Conservation (phyloP, 2,888 invertebrate genomes). For the Poecilus cupreus region DNA sequence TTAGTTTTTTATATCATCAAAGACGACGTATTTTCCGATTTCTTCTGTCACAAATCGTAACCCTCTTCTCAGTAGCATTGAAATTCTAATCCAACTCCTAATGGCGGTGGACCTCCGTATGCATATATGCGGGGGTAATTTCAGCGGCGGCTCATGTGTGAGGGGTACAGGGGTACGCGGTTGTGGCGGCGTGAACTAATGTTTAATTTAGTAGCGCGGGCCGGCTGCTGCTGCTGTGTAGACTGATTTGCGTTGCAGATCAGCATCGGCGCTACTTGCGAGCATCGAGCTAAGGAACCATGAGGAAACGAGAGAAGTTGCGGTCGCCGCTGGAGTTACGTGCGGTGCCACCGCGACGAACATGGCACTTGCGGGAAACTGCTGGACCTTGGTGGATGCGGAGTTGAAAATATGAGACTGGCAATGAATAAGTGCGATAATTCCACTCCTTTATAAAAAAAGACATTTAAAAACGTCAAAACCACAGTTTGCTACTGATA, state of each 20-base stretch:
- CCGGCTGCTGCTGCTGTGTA: conserved; percentile 53
- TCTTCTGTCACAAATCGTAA: too few relatives aligned
- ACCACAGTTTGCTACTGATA: too few relatives aligned
- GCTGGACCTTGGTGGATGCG: too few relatives aligned
- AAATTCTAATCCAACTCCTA: neutral
- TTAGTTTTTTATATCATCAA: too few relatives aligned
- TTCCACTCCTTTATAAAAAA: too few relatives aligned
- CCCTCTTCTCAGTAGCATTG: neutral
- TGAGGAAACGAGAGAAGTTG: conserved; percentile 12
- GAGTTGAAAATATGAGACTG: too few relatives aligned
- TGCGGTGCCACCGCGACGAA: neutral
- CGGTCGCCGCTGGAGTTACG: conserved; percentile 17
- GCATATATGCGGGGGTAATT: conserved; percentile 36
- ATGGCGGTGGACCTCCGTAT: conserved; percentile 29
- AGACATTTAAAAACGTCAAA: too few relatives aligned
- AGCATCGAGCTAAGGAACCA: conserved; percentile 10
- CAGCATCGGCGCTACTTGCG: conserved; percentile 66
- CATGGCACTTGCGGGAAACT: neutral
- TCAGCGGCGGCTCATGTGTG: conserved; percentile 22
- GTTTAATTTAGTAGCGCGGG: conserved; percentile 36
- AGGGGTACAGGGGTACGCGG: neutral
- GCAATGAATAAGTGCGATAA: too few relatives aligned
- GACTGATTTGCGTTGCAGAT: conserved; percentile 67
- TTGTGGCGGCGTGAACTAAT: conserved; percentile 26
- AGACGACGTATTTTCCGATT: too few relatives aligned